Percentiles rank a stretch among this genome's conserved stretches.
phyloP scores from a whole-genome alignment of 2,888 invertebrate species.

The Mimas tiliae region DNA sequence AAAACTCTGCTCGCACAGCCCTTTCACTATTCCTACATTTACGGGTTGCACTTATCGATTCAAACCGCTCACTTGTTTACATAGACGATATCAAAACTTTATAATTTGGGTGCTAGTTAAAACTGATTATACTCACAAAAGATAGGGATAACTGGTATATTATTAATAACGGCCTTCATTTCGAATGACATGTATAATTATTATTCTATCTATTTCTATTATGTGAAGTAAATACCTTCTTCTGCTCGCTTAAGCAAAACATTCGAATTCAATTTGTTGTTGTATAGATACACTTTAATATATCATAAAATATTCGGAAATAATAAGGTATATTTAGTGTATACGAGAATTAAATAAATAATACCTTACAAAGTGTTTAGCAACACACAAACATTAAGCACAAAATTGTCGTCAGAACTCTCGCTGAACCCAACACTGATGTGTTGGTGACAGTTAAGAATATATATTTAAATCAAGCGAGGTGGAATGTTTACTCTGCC shows the following conservation, averaged over 20 bases:
- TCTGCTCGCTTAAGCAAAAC: too few relatives aligned
- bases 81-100: neutral
- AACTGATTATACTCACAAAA: too few relatives aligned
- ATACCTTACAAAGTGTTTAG: neutral
- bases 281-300: too few relatives aligned
- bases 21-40: conserved; percentile 36
- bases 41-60: conserved; percentile 34
- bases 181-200: too few relatives aligned
- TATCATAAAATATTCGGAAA: neutral
- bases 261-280: too few relatives aligned
- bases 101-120: neutral
- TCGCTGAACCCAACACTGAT: neutral
- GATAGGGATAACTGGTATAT: too few relatives aligned
- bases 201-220: too few relatives aligned
- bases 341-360: neutral
- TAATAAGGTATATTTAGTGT: too few relatives aligned
- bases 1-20: conserved; percentile 39
- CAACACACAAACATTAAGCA: neutral
- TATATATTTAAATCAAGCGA: conserved; percentile 44
- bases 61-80: conserved; percentile 12
- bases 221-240: too few relatives aligned
- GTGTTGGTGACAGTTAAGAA: conserved; percentile 14
- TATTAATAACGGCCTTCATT: too few relatives aligned
- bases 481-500: conserved; percentile 44
- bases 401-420: neutral